These are phyloP conservation scores for Antennarius striatus DNA, from an alignment of 2,113 vertebrate species.

Conservation along the genomic window DNA sequence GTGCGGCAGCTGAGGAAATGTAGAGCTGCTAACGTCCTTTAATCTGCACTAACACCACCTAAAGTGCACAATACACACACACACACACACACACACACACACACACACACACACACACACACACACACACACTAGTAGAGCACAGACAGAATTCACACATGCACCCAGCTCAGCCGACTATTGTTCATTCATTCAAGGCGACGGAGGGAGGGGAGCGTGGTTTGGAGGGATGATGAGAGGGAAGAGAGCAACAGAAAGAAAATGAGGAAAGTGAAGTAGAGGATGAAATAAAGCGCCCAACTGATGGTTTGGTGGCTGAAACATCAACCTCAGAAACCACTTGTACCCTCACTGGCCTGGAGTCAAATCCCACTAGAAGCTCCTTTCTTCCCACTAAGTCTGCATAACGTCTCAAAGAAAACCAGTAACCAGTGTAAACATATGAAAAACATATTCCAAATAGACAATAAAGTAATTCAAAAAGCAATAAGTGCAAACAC, in stretches of 20 bases:
- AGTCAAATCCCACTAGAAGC: conserved; percentile 35
- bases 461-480: conserved; percentile 8
- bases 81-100: conserved; percentile 3
- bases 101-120: conserved; percentile 9
- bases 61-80: conserved; percentile 7
- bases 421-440: conserved; percentile 19
- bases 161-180: conserved; percentile 51
- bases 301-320: conserved; percentile 56
- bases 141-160: conserved; percentile 21
- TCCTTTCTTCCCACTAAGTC: conserved; percentile 31
- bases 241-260: conserved; percentile 35
- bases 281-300: conserved; percentile 39
- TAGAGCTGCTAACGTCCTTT: conserved; percentile 53
- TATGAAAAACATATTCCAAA: not conserved
- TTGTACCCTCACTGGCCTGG: conserved; percentile 37
- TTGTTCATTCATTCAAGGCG: conserved; percentile 68
- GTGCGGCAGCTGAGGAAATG: conserved; percentile 51
- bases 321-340: conserved; percentile 58
- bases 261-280: conserved; percentile 53
- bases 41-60: conserved; percentile 48
- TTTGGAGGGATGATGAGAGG: conserved; percentile 31
- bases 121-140: conserved; percentile 2
- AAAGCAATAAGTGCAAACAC: not conserved
- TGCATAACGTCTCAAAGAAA: conserved; percentile 19
- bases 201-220: conserved; percentile 32